Evolutionary conservation across 2,888 invertebrate genomes (phyloP), one percentile per base, ranked within the genome.

Genomic region (Prosopocoilus inquinatus): DNA sequence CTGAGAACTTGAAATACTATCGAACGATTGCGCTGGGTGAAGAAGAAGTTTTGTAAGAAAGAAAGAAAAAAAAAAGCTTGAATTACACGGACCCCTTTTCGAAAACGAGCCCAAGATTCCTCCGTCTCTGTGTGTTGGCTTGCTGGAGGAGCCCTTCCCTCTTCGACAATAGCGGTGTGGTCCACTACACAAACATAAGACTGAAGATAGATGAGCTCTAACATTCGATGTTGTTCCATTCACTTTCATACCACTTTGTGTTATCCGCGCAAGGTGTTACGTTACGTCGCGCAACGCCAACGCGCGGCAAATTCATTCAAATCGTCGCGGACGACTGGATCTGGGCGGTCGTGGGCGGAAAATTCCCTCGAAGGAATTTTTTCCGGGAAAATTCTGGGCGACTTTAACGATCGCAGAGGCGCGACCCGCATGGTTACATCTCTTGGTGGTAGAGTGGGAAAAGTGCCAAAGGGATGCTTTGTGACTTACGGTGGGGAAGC

Each of bases 111-210:
- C 20, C 5, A 28, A 28, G 20, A 28, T 28, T 28, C n/a, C n/a
- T n/a, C n/a, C n/a, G n/a, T n/a, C n/a, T n/a, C 20, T 3, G 20
- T 28, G 41, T 41, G 39, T 12, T 11, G 5, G n/a, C 9, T 5
- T 41, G 12, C 41, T 41, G 15, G 41, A 41, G 15, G 41, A 41
- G 41, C 41, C 41, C 15, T 41, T 41, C 41, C 41, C 41, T 15
- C 13, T 13, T 38, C 47, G 47, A 74, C 72, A 74, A 74, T 64
- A 67, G 70, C 68, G 62, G 71, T 72, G 71, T 73, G 74, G 74
- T 73, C 73, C 74, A 72, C 71, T 74, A 73, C 72, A 74, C 74
- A 74, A 74, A 74, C 68, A 74, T 70, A 73, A 73, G 72, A 70
- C 68, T 64, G 57, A 72, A 74, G 73, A 73, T 73, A 72, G 72